A percentile compares a stretch with the other conserved stretches of the same genome.
phyloP scores from a whole-genome alignment of 2,113 vertebrate species.

The Phalacrocorax carbo region DNA sequence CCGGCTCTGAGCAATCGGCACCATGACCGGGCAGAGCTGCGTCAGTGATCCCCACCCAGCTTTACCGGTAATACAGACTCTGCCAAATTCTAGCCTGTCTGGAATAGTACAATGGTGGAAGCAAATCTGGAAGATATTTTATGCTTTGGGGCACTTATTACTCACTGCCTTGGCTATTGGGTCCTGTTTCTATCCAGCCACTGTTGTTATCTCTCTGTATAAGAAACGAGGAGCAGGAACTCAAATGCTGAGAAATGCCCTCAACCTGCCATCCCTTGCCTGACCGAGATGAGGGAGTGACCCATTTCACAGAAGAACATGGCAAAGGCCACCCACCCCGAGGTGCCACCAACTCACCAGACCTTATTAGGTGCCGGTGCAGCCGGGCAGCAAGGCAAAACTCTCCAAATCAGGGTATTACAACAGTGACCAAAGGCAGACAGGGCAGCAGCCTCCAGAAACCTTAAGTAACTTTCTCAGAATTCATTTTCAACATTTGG shows the following conservation, averaged over 20 bases:
- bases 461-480: constrained; percentile 57
- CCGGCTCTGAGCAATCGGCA: neutral
- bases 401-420: neutral
- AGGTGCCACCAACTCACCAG: neutral
- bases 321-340: neutral
- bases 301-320: neutral
- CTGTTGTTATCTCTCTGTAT: neutral
- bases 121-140: neutral
- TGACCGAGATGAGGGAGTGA: neutral
- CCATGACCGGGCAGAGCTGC: neutral
- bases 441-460: constrained; percentile 9
- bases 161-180: neutral
- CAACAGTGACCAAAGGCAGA: neutral
- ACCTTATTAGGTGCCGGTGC: neutral
- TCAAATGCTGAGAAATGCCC: neutral
- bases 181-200: neutral
- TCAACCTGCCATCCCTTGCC: neutral
- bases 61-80: neutral
- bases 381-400: neutral
- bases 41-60: neutral
- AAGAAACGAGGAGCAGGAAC: neutral
- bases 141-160: neutral
- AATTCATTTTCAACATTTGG: constrained; percentile 43
- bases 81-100: neutral
- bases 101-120: neutral